Evolutionary conservation across 2,113 vertebrate genomes (phyloP).

Genomic region (Ginglymostoma cirratum): DNA sequence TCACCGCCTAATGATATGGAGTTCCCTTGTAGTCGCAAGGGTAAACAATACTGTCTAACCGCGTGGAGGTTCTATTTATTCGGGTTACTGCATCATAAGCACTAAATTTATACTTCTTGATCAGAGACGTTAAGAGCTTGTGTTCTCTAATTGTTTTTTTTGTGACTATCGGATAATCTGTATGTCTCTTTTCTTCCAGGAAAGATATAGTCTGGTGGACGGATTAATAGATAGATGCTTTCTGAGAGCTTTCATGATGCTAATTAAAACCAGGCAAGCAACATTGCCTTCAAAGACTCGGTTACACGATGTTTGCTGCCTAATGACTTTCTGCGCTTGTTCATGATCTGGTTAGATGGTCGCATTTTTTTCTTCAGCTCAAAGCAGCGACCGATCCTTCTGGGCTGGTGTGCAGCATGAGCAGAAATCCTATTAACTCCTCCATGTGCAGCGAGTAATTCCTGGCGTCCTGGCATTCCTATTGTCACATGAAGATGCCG

Average conservation of each 20-base stretch:
- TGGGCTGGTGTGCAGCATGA: background rate
- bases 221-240: conserved; percentile 11
- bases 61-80: background rate
- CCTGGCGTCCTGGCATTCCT: background rate
- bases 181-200: background rate
- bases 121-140: background rate
- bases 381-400: background rate
- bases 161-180: background rate
- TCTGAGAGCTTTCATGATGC: conserved; percentile 13
- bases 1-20: background rate
- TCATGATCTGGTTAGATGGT: background rate
- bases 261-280: conserved; percentile 25
- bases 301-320: background rate
- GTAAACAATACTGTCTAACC: background rate
- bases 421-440: background rate
- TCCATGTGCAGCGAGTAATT: background rate
- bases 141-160: background rate
- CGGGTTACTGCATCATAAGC: background rate
- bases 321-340: too few relatives aligned
- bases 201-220: background rate
- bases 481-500: background rate
- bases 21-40: background rate
- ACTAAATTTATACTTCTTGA: background rate
- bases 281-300: background rate
- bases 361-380: background rate